phyloP scores from a whole-genome alignment of 2,113 vertebrate genomes.

The Oreotrochilus melanogaster region DNA sequence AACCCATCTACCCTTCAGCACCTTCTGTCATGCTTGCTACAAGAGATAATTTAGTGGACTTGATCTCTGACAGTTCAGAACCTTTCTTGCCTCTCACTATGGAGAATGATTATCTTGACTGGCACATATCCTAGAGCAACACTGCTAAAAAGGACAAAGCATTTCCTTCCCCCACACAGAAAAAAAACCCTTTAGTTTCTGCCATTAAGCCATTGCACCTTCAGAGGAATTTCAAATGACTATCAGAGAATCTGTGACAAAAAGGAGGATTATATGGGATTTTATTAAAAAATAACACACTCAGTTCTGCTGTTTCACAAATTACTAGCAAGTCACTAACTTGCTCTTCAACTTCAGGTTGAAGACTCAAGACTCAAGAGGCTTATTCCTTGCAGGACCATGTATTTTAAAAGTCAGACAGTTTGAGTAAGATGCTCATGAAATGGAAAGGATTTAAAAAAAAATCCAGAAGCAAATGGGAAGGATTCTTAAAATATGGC shows the following conservation, averaged over 20 bases:
- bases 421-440: neutral
- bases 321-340: neutral
- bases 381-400: neutral
- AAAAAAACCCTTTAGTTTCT: neutral
- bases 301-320: neutral
- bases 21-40: neutral
- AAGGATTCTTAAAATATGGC: too few relatives aligned
- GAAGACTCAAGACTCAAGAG: neutral
- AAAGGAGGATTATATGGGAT: neutral
- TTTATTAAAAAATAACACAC: neutral
- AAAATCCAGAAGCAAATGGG: neutral
- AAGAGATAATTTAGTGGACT: neutral
- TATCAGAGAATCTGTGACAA: neutral
- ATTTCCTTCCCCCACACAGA: neutral
- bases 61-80: neutral
- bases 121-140: neutral
- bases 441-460: neutral
- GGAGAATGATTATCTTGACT: neutral
- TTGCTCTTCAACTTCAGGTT: neutral
- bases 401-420: neutral
- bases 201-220: neutral
- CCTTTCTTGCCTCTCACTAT: neutral
- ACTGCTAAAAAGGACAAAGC: neutral
- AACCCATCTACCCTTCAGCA: neutral
- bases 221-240: neutral